Percentiles rank a stretch among this genome's conserved stretches.
These are phyloP conservation scores for Otocyon megalotis DNA, from an alignment of 2,113 vertebrate species.

Conservation along the genomic window DNA sequence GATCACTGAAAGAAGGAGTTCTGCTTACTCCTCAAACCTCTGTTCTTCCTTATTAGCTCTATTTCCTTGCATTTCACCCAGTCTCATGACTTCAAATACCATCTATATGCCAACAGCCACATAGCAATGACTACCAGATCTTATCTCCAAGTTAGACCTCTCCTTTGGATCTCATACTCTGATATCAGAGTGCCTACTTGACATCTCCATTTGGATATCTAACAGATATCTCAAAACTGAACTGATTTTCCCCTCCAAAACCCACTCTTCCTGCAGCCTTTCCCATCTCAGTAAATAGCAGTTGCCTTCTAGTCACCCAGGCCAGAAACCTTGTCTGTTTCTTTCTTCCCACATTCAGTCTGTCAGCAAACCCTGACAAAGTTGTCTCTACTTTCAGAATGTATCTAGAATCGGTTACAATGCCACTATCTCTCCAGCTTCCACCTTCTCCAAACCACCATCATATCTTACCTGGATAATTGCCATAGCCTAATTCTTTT, in stretches of 20 bases:
- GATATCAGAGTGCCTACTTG: conserved; percentile 19
- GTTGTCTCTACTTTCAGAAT: conserved; percentile 2
- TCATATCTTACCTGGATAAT: conserved; percentile 4
- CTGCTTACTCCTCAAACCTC: conserved; percentile 14
- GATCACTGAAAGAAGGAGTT: neutral
- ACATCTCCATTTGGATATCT: neutral
- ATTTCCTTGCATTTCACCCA: conserved; percentile 12
- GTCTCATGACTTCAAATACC: neutral
- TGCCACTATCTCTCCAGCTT: neutral
- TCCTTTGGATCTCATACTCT: conserved; percentile 14
- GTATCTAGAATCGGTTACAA: neutral
- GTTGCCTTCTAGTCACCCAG: neutral
- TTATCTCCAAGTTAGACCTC: conserved; percentile 25
- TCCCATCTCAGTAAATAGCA: neutral
- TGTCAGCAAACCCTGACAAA: neutral
- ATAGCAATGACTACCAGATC: neutral
- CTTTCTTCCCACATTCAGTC: neutral
- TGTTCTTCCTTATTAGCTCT: neutral
- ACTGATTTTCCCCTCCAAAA: conserved; percentile 21
- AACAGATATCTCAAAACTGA: neutral
- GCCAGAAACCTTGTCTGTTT: neutral
- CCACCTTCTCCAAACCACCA: neutral
- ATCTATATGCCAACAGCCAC: neutral
- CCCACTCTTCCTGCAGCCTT: neutral
- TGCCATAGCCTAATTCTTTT: neutral